Evolutionary conservation across 1,140 invertebrate species (phyloP), one percentile per base, ranked within the genome.

Genomic region (Pissodes strobi): DNA sequence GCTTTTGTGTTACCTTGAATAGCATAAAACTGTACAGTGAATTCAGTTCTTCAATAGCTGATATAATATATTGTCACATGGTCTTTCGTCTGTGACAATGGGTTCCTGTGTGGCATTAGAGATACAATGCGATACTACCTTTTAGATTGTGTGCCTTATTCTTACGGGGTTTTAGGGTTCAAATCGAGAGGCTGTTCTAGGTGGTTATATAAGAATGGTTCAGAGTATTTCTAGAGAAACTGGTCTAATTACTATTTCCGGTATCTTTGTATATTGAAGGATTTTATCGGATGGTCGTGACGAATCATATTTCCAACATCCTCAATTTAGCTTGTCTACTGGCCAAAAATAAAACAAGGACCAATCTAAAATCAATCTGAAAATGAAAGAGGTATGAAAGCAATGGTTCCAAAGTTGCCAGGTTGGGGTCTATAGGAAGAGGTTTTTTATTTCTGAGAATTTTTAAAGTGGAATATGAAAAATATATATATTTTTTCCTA

Each of bases 41-140:
- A 74, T 75, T 75, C 69, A 74, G 71, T 70, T 66, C 68, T 39
- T 71, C 69, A 72, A 75, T 75, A 67, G 72, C 71, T 68, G 71
- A 75, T 74, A 75, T 75, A 75, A 75, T 75, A 75, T 72, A 75
- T 75, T 75, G 74, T 75, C 74, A 75, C 70, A 75, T 72, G 71
- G 74, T 75, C 72, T 75, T 75, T 75, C 71, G 67, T 49, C 53
- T 52, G 66, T 69, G 69, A 75, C 74, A 75, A 75, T 74, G 61
- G 68, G 59, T 71, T 72, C 73, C 72, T 75, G 74, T 75, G 74
- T 75, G 74, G 74, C 71, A 73, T 74, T 69, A 68, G 70, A 73
- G 70, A 68, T 65, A 74, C 71, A 74, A 74, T 70, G 61, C 51
- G 9, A 38, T 60, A 52, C 52, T 51, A 55, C 63, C 56, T 56